These are phyloP conservation scores for Semotilus atromaculatus DNA, from an alignment of 2,797 vertebrate species.

Conservation along the genomic window DNA sequence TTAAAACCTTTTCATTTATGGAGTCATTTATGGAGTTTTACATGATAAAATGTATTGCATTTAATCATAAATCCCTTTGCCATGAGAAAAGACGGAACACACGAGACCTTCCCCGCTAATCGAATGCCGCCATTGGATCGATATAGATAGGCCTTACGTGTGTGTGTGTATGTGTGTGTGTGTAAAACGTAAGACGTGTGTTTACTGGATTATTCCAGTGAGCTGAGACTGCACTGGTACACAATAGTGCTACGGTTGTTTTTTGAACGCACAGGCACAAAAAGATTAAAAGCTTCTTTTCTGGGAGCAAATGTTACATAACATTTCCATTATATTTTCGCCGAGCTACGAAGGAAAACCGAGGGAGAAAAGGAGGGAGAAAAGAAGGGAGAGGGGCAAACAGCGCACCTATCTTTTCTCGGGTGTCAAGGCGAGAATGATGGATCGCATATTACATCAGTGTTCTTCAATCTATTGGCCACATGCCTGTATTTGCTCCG, in stretches of 20 bases:
- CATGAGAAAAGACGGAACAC: no score
- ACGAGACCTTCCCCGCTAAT: no score
- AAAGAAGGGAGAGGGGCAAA: not conserved
- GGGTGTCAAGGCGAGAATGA: not conserved
- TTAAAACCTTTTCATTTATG: no score
- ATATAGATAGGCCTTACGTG: no score
- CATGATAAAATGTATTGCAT: no score
- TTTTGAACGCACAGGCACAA: constrained; percentile 10
- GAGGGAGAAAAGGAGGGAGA: not conserved
- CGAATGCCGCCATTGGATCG: no score
- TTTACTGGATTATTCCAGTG: constrained; percentile 25
- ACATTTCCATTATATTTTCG: constrained; percentile 24
- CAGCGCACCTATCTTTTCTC: not conserved
- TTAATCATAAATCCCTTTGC: no score
- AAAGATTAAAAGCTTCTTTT: constrained; percentile 30
- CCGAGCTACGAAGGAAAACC: constrained; percentile 1
- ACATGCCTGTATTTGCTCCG: not conserved
- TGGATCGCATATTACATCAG: constrained; percentile 27
- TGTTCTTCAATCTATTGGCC: constrained; percentile 6
- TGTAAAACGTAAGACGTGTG: not conserved
- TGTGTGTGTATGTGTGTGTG: no score
- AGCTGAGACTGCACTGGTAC: constrained; percentile 13
- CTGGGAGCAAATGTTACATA: constrained; percentile 19
- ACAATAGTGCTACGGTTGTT: constrained; percentile 24
- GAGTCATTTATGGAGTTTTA: no score